Evolutionary conservation across 1,140 invertebrate species (phyloP), one percentile per base, ranked within the genome.

Genomic region (Anadara kagoshimensis): DNA sequence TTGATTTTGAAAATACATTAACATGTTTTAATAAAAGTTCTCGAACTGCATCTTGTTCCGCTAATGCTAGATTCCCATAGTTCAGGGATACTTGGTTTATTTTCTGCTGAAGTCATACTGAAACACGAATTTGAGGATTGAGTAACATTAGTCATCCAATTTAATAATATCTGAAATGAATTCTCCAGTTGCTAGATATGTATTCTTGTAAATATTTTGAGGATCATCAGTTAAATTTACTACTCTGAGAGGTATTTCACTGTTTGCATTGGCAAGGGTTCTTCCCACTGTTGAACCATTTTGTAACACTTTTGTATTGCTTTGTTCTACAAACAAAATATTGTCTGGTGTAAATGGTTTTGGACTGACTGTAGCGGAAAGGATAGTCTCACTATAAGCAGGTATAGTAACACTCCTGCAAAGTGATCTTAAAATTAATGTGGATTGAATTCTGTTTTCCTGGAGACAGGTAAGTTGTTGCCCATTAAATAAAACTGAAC

Each of bases 1-100:
- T 57, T n/a, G 43, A 41, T 18, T 36, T 73, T 18, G 73, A 44
- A 61, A 80, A 80, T 7, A 53, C 41, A 57, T 51, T 36, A 14
- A 29, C n/a, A 62, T 65, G 59, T 57, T 69, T 56, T 11, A 57
- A 14, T n/a, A 75, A 47, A 16, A 71, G 12, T n/a, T 45, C 36
- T 20, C 44, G 16, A 20, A 5, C 58, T 20, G 44, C 16, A 11
- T 36, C 20, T 47, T 71, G 68, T 2, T 59, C 49, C n/a, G 26
- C 24, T 22, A 12, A 14, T 36, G 36, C 64, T 43, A 43, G 29
- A 18, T 14, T 65, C 47, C 14, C 18, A 71, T 20, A 20, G 43
- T 22, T 65, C 54, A 22, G 66, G 67, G 7, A 75, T 5, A 12
- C 36, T 16, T 8, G 26, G 22, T 43, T 43, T 7, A 22, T 24